Evolutionary conservation across 2,113 vertebrate species (phyloP), one percentile per base, ranked within the genome.

Genomic region (Chionis minor): DNA sequence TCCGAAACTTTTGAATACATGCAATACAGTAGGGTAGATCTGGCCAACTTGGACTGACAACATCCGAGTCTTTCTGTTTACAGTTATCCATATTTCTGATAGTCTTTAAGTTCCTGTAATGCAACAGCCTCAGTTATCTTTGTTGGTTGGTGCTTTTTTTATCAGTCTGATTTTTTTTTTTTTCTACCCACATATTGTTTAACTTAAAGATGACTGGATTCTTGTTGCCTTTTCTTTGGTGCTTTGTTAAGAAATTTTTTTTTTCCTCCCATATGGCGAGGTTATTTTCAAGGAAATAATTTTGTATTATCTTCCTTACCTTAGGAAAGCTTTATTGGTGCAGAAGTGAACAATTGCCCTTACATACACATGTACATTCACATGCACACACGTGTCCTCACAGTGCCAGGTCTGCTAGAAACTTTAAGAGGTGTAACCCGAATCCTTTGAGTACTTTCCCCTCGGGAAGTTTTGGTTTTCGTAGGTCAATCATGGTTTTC

Each of bases 401-500:
- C 59, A 69, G 71, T 83, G 83, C 61, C 77, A 74, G 72, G 33
- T 95, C 87, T 93, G 94, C 91, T 93, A 83, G 86, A 83, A 95
- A 88, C 71, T 58, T 82, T 67, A 56, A 65, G 75, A 72, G 27
- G 24, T 86, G 77, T 94, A 92, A 86, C 77, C 90, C 94, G 88
- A 95, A 81, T 90, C 94, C 96, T 97, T 97, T 96, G 96, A 96
- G 96, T 97, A 95, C 94, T 79, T 92, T 9, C 70, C 79, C 45
- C 52, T 93, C 87, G 94, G 86, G 38, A 38, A 38, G 38, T 38
- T 38, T 38, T 38, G 38, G 38, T 38, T 38, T 38, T 38, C 38
- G 38, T 38, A 38, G 80, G 55, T 86, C 92, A 96, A 96, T 82
- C 61, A 23, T 83, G 78, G 66, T 86, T 94, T 84, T 87, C 82